Evolutionary conservation across 2,888 invertebrate genomes (phyloP).

Genomic region (Calliphora vomitoria): DNA sequence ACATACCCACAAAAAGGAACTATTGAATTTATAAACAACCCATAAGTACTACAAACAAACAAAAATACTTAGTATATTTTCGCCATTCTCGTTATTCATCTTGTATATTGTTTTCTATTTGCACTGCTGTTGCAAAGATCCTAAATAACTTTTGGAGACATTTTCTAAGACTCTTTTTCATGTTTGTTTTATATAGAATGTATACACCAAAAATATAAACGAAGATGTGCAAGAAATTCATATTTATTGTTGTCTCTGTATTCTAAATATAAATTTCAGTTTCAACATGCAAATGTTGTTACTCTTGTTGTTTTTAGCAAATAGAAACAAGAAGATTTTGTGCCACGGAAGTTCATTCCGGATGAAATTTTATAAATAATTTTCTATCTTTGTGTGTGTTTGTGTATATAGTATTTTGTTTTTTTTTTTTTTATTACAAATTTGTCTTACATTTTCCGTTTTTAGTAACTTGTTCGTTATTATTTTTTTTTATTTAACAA

Average conservation of each 20-base stretch:
- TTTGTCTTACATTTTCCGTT: constrained; percentile 11
- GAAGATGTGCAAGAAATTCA: not conserved
- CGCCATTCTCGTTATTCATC: not conserved
- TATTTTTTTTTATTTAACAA: too few species aligned
- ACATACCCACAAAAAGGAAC: too few species aligned
- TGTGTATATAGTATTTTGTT: not conserved
- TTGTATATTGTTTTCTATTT: constrained; percentile 3
- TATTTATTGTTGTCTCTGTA: constrained; percentile 2
- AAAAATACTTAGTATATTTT: not conserved
- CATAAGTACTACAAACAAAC: too few species aligned
- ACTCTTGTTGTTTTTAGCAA: not conserved
- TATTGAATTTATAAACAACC: not conserved
- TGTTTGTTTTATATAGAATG: constrained; percentile 1
- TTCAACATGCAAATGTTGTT: not conserved
- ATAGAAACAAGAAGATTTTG: constrained; percentile 18
- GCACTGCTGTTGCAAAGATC: not conserved
- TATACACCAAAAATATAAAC: not conserved
- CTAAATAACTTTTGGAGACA: constrained; percentile 7
- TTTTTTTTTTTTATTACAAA: not conserved
- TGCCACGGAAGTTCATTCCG: constrained; percentile 19
- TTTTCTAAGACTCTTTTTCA: not conserved
- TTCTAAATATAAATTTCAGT: constrained; percentile 23
- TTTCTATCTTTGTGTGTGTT: not conserved
- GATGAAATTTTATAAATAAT: constrained; percentile 32
- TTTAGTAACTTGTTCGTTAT: not conserved